Conservation (phyloP, 2,797 vertebrate genomes). For the Tadarida brasiliensis region DNA sequence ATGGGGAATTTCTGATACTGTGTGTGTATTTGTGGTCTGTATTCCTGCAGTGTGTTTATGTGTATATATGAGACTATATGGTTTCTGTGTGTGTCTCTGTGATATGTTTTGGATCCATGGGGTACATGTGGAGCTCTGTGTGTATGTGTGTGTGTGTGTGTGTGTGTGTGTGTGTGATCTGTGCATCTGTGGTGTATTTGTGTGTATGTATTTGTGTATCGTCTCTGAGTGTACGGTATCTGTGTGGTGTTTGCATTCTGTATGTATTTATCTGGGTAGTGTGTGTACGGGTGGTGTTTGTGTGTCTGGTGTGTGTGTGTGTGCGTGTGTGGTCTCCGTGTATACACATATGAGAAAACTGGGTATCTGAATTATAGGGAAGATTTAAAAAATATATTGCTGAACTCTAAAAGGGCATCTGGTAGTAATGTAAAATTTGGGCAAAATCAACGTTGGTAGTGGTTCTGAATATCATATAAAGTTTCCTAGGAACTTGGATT, state of each 20-base stretch:
- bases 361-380: constrained; percentile 39
- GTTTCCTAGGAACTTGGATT: not conserved
- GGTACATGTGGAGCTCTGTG: not conserved
- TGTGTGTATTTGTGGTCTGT: not conserved
- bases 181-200: not conserved
- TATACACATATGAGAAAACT: not conserved
- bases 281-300: not conserved
- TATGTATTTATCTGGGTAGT: not conserved
- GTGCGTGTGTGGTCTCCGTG: not conserved
- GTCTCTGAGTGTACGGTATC: not conserved
- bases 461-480: constrained; percentile 31
- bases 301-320: not conserved
- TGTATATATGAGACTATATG: not conserved
- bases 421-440: constrained; percentile 20
- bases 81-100: not conserved
- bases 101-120: not conserved
- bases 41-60: not conserved
- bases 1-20: not conserved
- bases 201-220: not conserved
- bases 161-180: not conserved
- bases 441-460: constrained; percentile 12
- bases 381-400: not conserved
- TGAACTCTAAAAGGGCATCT: constrained; percentile 26
- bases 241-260: not conserved
- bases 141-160: not conserved